phyloP scores from a whole-genome alignment of 2,888 invertebrate species.

The Acholoe squamosa region DNA sequence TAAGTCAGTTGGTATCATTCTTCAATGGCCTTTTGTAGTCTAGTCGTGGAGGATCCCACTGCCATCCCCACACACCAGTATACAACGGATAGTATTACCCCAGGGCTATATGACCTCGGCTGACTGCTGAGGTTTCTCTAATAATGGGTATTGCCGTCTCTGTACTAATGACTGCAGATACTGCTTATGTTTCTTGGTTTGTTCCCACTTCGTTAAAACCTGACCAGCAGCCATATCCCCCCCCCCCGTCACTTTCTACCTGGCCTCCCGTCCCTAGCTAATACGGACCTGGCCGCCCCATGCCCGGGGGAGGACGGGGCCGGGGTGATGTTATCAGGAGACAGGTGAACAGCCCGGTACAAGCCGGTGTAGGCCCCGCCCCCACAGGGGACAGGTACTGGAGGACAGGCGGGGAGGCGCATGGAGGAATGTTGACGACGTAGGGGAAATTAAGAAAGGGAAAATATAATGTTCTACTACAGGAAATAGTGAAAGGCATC shows the following conservation, averaged over 20 bases:
- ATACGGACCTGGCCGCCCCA: neutral
- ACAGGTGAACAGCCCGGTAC: neutral
- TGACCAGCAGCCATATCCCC: conserved; percentile 32
- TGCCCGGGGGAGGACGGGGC: neutral
- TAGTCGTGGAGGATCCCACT: no score
- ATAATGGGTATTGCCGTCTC: neutral
- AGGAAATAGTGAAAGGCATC: no score
- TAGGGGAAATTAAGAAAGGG: neutral
- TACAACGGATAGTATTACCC: no score
- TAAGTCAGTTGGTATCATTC: no score
- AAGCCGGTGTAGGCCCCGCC: neutral
- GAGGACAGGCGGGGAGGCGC: neutral
- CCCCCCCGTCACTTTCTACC: neutral
- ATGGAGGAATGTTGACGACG: neutral
- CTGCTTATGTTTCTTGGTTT: neutral
- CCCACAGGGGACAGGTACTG: neutral
- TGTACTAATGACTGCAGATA: conserved; percentile 24
- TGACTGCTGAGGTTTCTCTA: neutral
- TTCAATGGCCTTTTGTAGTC: no score
- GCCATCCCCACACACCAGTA: no score
- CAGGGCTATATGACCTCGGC: neutral
- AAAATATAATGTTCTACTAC: no score
- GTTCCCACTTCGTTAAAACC: conserved; percentile 40
- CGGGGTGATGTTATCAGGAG: neutral
- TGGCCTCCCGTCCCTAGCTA: neutral